Conservation (phyloP, 2,113 vertebrate genomes). For the Apodemus sylvaticus region DNA sequence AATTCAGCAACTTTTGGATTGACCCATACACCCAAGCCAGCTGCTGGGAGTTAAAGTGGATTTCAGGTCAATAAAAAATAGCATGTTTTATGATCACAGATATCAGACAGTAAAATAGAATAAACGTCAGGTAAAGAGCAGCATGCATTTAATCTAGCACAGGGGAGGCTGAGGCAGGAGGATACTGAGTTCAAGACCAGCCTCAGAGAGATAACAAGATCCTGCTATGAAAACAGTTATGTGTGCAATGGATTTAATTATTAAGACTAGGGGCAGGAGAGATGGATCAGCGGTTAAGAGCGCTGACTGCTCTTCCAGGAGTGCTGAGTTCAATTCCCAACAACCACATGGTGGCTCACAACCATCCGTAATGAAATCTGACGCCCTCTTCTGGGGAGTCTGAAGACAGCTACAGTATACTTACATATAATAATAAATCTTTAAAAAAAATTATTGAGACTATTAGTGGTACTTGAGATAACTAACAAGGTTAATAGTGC, state of each 20-base stretch:
- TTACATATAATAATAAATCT: too few relatives aligned
- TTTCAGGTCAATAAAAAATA: constrained; percentile 18
- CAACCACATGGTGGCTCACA: too few relatives aligned
- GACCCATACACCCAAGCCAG: not conserved
- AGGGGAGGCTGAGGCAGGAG: not conserved
- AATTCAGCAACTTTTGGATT: not conserved
- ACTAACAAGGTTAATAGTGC: not conserved
- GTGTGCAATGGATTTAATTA: not conserved
- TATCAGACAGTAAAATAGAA: not conserved
- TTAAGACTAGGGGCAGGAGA: too few relatives aligned
- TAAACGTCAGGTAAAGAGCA: not conserved
- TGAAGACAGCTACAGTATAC: too few relatives aligned
- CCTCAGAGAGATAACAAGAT: not conserved
- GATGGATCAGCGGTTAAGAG: too few relatives aligned
- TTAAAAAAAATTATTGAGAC: too few relatives aligned
- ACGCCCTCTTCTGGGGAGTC: too few relatives aligned
- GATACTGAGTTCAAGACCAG: not conserved
- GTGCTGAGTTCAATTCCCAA: too few relatives aligned
- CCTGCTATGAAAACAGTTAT: not conserved
- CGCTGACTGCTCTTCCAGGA: too few relatives aligned
- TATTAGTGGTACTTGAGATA: not conserved
- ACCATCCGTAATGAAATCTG: too few relatives aligned
- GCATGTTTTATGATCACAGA: constrained; percentile 2
- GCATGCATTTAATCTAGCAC: not conserved
- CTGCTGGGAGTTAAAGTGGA: not conserved